These are phyloP conservation scores for Phlogophora meticulosa DNA, from an alignment of 2,888 invertebrate species.

Conservation along the genomic window DNA sequence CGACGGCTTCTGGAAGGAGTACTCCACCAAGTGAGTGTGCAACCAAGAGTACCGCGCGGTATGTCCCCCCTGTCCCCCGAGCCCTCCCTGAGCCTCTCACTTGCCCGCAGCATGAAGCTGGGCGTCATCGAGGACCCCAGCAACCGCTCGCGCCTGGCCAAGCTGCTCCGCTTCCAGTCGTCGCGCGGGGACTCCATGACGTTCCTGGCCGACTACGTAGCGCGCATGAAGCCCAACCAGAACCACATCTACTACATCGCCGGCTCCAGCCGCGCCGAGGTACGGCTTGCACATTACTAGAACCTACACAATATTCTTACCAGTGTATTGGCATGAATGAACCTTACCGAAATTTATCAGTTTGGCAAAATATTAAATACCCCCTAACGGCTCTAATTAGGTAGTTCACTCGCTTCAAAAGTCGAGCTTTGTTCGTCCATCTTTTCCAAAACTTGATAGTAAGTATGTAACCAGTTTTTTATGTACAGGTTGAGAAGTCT, in stretches of 20 bases:
- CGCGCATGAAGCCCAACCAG: conserved; percentile 98
- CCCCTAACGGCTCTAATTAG: too few relatives aligned
- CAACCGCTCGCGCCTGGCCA: conserved; percentile 98
- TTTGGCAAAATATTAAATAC: too few relatives aligned
- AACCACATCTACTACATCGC: conserved; percentile 99
- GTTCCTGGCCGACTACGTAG: conserved; percentile 96
- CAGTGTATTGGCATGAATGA: neutral
- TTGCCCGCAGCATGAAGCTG: conserved; percentile 94
- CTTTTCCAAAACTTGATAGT: too few relatives aligned
- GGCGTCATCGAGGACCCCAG: conserved; percentile 99
- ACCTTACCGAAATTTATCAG: too few relatives aligned
- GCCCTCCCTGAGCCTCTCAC: too few relatives aligned
- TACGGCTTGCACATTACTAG: too few relatives aligned
- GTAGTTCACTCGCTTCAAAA: too few relatives aligned
- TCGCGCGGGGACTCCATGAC: conserved; percentile 94
- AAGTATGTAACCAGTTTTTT: conserved; percentile 87
- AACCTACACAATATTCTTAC: neutral
- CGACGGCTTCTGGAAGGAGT: conserved; percentile 99
- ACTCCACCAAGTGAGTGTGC: conserved; percentile 96
- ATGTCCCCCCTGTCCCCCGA: too few relatives aligned
- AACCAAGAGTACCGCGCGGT: too few relatives aligned
- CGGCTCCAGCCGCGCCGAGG: conserved; percentile 95
- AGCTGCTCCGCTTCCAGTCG: conserved; percentile 97
- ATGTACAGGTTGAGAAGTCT: conserved; percentile 93
- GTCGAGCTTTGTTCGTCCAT: too few relatives aligned